Conservation (phyloP, 2,888 invertebrate species). For the Augiades crinisus region DNA sequence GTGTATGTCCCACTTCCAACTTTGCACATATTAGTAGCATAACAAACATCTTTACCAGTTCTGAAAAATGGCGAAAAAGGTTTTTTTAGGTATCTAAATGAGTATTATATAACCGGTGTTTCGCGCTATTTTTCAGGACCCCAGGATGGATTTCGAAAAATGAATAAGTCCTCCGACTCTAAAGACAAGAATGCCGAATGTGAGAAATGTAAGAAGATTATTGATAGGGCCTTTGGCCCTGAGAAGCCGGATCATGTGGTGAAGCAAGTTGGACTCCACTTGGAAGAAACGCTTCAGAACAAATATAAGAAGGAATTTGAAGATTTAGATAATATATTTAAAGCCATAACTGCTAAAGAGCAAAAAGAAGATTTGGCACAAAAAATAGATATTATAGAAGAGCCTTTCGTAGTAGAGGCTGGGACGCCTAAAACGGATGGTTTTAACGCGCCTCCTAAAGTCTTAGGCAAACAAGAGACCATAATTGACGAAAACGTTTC, state of each 20-base stretch:
- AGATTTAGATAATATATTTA: slow-evolving; percentile 12
- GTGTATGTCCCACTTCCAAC: not conserved
- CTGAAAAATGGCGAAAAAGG: slow-evolving; percentile 8
- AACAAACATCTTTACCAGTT: not conserved
- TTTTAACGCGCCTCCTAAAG: slow-evolving; percentile 41
- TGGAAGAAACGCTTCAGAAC: too few species aligned
- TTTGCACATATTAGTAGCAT: not conserved
- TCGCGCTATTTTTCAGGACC: slow-evolving; percentile 16
- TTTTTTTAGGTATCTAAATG: not conserved
- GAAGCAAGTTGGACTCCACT: slow-evolving; percentile 17
- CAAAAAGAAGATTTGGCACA: slow-evolving; percentile 47
- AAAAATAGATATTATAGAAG: slow-evolving; percentile 51
- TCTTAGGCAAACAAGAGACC: slow-evolving; percentile 38
- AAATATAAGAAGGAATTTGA: too few species aligned
- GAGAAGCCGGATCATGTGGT: slow-evolving; percentile 11
- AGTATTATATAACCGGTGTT: not conserved
- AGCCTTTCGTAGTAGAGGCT: slow-evolving; percentile 48
- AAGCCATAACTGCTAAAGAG: slow-evolving; percentile 42
- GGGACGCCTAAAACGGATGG: slow-evolving; percentile 41
- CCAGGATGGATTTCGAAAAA: slow-evolving; percentile 20
- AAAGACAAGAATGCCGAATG: slow-evolving; percentile 27
- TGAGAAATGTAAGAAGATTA: slow-evolving; percentile 37
- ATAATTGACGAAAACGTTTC: slow-evolving; percentile 14
- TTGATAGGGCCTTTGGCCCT: slow-evolving; percentile 36
- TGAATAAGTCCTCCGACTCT: slow-evolving; percentile 19